Evolutionary conservation across 2,888 invertebrate genomes (phyloP).

Genomic region (Apodemia duryi): DNA sequence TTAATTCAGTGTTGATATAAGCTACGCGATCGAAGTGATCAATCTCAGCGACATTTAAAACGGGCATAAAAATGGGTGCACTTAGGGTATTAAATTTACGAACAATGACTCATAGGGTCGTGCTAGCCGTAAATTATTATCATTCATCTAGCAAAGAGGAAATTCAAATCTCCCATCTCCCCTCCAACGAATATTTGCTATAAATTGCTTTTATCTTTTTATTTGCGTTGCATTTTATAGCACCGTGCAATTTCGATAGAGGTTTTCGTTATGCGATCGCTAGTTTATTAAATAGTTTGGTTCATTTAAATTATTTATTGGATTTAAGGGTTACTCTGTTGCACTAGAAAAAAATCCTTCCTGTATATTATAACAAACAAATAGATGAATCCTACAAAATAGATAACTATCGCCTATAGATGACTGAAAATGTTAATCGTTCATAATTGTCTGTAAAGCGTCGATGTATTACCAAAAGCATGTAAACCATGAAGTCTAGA

Average conservation of each 20-base stretch:
- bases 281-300: slow-evolving; percentile 38
- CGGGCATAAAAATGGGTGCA: slow-evolving; percentile 57
- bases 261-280: slow-evolving; percentile 35
- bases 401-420: too few species aligned
- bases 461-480: too few species aligned
- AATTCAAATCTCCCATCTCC: slow-evolving; percentile 58
- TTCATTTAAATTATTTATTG: background rate
- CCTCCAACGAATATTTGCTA: slow-evolving; percentile 66
- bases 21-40: slow-evolving; percentile 26
- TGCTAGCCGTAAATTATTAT: slow-evolving; percentile 48
- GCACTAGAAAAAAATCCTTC: background rate
- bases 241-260: slow-evolving; percentile 1
- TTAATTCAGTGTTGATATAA: slow-evolving; percentile 13
- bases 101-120: slow-evolving; percentile 58
- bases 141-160: slow-evolving; percentile 62
- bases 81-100: slow-evolving; percentile 70
- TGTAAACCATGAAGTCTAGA: too few species aligned
- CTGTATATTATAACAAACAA: background rate
- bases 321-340: background rate
- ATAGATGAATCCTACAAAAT: too few species aligned
- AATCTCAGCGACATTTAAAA: slow-evolving; percentile 47
- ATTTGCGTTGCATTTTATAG: slow-evolving; percentile 12
- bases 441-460: too few species aligned
- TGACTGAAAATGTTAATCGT: too few species aligned
- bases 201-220: slow-evolving; percentile 41